A percentile compares a stretch with the other conserved stretches of the same genome.
Conservation (phyloP, 2,113 vertebrate species). For the Maccullochella peelii region DNA sequence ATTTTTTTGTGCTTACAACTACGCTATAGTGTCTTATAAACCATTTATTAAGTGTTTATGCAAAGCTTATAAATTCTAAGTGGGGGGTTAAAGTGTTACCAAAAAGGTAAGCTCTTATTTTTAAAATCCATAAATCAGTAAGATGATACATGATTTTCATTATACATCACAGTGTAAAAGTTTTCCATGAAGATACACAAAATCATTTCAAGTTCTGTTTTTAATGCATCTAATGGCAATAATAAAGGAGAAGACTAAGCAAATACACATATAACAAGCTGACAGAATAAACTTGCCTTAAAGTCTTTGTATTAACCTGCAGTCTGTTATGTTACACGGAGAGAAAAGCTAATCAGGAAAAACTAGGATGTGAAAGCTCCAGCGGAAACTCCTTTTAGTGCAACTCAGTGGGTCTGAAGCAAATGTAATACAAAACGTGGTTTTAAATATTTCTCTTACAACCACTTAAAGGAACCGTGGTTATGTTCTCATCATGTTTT, state of each 20-base stretch:
- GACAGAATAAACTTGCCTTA: neutral
- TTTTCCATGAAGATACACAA: conserved; percentile 9
- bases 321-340: neutral
- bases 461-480: neutral
- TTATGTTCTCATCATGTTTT: neutral
- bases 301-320: neutral
- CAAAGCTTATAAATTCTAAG: neutral
- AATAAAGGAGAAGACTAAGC: neutral
- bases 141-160: neutral
- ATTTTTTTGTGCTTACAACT: neutral
- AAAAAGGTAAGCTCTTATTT: conserved; percentile 11
- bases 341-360: neutral
- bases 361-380: neutral
- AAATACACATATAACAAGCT: conserved; percentile 1
- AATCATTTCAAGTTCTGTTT: neutral
- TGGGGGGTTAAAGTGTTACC: neutral
- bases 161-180: conserved; percentile 8
- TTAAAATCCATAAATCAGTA: conserved; percentile 10
- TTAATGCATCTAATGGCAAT: neutral
- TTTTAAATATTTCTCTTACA: neutral
- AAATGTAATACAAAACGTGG: neutral
- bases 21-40: conserved; percentile 9
- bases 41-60: neutral
- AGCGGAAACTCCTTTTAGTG: conserved; percentile 10
- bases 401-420: neutral